Evolutionary conservation across 2,113 vertebrate genomes (phyloP).

Genomic region (Crotalus viridis): DNA sequence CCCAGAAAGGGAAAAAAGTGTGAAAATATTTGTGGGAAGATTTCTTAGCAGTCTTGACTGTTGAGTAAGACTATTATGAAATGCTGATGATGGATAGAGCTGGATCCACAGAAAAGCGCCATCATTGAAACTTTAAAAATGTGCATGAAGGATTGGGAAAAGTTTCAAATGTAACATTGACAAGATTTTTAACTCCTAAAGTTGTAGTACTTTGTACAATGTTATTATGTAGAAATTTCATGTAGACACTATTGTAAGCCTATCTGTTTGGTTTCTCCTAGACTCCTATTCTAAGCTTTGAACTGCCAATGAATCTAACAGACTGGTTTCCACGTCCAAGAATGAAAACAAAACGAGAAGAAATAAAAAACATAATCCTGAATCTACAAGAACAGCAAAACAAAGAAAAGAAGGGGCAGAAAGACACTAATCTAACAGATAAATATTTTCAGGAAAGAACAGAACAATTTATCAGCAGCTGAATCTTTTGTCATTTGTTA

Average conservation of each 20-base stretch:
- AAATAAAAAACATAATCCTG: constrained; percentile 90
- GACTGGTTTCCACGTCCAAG: constrained; percentile 94
- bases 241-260: background rate
- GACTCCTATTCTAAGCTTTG: constrained; percentile 92
- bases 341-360: constrained; percentile 96
- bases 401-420: constrained; percentile 73
- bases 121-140: background rate
- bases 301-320: constrained; percentile 88
- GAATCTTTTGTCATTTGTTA: constrained; percentile 64
- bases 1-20: background rate
- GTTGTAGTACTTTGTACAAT: background rate
- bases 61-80: background rate
- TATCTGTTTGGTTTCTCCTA: constrained; percentile 53
- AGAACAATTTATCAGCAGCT: constrained; percentile 67
- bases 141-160: background rate
- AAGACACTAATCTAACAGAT: constrained; percentile 66
- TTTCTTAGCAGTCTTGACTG: background rate
- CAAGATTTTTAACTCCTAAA: background rate
- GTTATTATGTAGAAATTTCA: background rate
- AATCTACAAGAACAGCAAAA: constrained; percentile 85
- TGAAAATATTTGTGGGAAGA: background rate
- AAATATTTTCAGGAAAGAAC: constrained; percentile 59
- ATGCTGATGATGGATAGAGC: background rate
- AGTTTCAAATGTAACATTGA: background rate
- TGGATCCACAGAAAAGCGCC: background rate